These are phyloP conservation scores for Salvator merianae DNA, from an alignment of 2,113 vertebrate genomes.

Conservation along the genomic window DNA sequence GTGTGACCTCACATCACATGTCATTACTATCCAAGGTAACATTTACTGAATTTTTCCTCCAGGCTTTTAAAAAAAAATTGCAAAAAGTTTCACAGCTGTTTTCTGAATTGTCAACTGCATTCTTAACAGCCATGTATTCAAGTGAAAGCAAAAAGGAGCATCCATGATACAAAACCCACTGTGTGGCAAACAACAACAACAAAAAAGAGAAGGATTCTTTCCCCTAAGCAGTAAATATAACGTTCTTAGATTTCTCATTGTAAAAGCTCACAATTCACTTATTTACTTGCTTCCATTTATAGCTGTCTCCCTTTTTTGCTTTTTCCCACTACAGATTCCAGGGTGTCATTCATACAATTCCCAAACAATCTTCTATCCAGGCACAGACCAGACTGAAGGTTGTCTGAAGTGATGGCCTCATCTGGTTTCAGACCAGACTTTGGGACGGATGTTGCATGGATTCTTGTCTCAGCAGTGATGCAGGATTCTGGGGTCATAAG, in stretches of 20 bases:
- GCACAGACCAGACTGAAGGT: too few species aligned
- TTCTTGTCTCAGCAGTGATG: neutral
- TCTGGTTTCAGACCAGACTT: too few species aligned
- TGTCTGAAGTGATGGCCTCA: too few species aligned
- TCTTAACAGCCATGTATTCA: neutral
- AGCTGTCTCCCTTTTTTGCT: too few species aligned
- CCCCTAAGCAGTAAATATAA: neutral
- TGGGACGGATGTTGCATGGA: neutral
- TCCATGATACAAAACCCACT: neutral
- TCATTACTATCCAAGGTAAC: constrained; percentile 57
- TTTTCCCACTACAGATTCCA: too few species aligned
- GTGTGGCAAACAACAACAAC: too few species aligned
- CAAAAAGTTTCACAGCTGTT: accelerated
- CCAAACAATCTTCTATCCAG: too few species aligned
- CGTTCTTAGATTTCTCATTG: too few species aligned
- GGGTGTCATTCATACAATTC: too few species aligned
- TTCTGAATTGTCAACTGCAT: neutral
- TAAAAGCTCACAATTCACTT: too few species aligned
- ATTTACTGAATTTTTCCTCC: constrained; percentile 57
- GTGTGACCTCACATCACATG: constrained; percentile 56
- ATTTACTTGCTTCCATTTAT: too few species aligned
- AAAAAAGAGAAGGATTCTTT: neutral
- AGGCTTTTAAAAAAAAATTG: constrained; percentile 22
- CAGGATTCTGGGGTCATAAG: too few species aligned
- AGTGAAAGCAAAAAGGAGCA: neutral